Conservation (phyloP, 2,113 vertebrate genomes). For the Tragulus kanchil region DNA sequence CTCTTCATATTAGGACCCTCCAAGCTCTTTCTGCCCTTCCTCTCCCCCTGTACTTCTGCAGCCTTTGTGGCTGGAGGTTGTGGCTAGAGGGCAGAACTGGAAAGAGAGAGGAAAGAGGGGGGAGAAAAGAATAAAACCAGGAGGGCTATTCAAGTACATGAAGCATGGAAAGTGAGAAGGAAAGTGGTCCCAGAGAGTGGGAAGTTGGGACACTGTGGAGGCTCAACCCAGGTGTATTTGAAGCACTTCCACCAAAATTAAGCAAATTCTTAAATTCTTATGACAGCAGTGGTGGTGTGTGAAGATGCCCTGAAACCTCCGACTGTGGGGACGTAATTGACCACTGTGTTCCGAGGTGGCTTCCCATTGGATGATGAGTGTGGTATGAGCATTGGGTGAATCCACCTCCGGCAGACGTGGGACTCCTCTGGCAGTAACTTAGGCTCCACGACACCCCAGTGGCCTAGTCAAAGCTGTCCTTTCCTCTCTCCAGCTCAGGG, state of each 20-base stretch:
- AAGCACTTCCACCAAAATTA: not conserved
- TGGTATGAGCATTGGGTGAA: not conserved
- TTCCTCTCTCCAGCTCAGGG: not conserved
- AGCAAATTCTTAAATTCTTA: not conserved
- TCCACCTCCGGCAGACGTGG: not conserved
- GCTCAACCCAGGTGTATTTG: not conserved
- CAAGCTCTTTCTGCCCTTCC: no score
- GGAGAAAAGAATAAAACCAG: not conserved
- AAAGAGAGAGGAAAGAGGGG: not conserved
- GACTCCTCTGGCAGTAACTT: not conserved
- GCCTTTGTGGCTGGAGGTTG: not conserved
- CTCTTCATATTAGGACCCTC: not conserved
- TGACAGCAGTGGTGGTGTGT: rapidly evolving
- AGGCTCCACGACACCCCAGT: not conserved
- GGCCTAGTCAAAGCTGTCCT: not conserved
- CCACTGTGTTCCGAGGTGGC: rapidly evolving
- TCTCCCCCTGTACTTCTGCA: not conserved
- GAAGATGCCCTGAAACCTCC: not conserved
- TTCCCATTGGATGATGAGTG: not conserved
- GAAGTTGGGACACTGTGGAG: not conserved
- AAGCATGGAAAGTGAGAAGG: not conserved
- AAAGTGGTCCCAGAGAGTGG: not conserved
- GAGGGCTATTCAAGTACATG: not conserved
- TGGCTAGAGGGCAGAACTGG: not conserved
- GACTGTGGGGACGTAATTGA: not conserved